Evolutionary conservation across 2,888 invertebrate genomes (phyloP), one percentile per base, ranked within the genome.

Genomic region (Thera britannica): DNA sequence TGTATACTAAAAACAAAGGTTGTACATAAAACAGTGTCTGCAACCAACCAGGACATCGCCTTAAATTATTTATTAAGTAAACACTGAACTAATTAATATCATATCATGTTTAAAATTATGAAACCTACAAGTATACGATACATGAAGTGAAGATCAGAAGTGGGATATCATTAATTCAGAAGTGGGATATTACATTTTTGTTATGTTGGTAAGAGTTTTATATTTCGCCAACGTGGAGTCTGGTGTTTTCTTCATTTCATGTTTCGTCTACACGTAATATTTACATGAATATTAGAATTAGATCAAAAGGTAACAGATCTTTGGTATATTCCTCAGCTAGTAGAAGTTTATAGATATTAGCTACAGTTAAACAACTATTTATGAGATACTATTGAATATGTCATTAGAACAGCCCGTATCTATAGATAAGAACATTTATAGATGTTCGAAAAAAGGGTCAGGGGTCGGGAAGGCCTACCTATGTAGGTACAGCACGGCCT

Each of bases 61-160:
- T 65, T 63, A 64, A 58, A 48, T 62, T 52, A 62, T 65, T 64
- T 67, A 67, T 77, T 79, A 78, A 80, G 79, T 80, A 81, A 76
- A 79, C 63, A 75, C 62, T 73, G 75, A 81, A 72, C 72, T 75
- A 74, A 70, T 72, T 34, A 51, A 58, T 64, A 58, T 57, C 23
- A 41, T 51, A 59, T 36, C 52, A 57, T 62, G 58, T 68, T 54
- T 65, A 70, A 44, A 68, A 49, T 51, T 52, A 63, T 41, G 74
- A 70, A 70, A 70, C 54, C 70, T 73, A 75, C 66, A 51, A 65
- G 55, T 8, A 51, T 55, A 60, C 66, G 69, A 68, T 68, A 63
- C 71, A 71, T 75, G 71, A 74, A 67, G 73, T 68, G 61, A 41
- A 38, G 62, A 11, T 48, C 8, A 35, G 36, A 23, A 68, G 48